These are phyloP conservation scores for Pseudoatta argentina DNA, from an alignment of 1,140 invertebrate genomes.

Conservation along the genomic window DNA sequence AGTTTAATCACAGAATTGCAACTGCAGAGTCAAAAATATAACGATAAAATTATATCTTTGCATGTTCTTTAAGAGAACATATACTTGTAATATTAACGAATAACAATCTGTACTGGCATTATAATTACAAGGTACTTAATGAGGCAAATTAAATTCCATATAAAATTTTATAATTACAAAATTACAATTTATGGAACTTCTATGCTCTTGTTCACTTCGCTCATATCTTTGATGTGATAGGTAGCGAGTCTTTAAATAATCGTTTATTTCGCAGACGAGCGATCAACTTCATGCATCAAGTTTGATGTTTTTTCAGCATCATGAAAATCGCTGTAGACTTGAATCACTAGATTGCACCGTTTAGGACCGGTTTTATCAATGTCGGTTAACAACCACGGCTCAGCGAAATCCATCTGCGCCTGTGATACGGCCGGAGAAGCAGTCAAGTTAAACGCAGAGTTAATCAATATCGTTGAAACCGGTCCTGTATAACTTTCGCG, in stretches of 20 bases:
- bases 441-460: constrained; percentile 23
- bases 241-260: constrained; percentile 15
- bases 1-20: neutral
- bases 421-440: neutral
- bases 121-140: neutral
- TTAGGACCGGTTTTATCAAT: constrained; percentile 28
- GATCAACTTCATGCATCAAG: neutral
- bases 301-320: neutral
- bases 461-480: constrained; percentile 21
- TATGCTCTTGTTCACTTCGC: neutral
- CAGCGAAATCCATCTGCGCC: constrained; percentile 8
- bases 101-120: neutral
- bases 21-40: neutral
- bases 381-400: neutral
- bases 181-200: neutral
- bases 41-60: neutral
- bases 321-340: neutral
- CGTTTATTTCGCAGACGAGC: neutral
- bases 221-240: neutral
- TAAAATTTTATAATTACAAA: constrained; percentile 11
- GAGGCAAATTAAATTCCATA: neutral
- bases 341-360: neutral
- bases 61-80: neutral
- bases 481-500: constrained; percentile 17
- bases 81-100: neutral